A percentile compares a stretch with the other conserved stretches of the same genome.
Evolutionary conservation across 2,113 vertebrate species (phyloP).

Genomic region (Setophaga petechia): DNA sequence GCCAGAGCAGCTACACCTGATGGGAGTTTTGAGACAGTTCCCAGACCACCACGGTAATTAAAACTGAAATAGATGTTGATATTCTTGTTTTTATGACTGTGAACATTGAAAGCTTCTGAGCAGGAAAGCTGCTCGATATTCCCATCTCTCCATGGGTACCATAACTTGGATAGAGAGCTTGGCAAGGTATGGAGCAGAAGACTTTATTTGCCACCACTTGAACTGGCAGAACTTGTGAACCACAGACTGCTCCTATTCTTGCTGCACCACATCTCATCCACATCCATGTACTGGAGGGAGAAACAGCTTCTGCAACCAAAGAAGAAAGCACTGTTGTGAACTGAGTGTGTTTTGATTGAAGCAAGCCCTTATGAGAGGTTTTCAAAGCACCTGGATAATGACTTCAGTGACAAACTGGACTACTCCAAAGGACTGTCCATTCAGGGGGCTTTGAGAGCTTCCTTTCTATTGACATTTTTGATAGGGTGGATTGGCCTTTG

Average conservation of each 20-base stretch:
- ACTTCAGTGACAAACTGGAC: background rate
- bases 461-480: background rate
- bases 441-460: background rate
- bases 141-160: background rate
- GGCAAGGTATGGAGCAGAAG: background rate
- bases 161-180: background rate
- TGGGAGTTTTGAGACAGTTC: background rate
- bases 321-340: background rate
- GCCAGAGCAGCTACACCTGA: background rate
- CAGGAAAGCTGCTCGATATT: background rate
- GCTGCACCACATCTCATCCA: background rate
- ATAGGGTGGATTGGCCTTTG: fast-evolving
- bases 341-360: background rate
- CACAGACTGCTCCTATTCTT: background rate
- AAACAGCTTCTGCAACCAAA: background rate
- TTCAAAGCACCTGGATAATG: background rate
- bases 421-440: background rate
- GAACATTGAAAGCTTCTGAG: background rate
- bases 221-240: background rate
- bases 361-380: background rate
- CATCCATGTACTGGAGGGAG: background rate
- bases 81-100: background rate
- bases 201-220: background rate
- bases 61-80: background rate
- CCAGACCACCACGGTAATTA: background rate